Base-by-base conservation (phyloP, 2,888 invertebrate species). In the Dromius quadrimaculatus region DNA sequence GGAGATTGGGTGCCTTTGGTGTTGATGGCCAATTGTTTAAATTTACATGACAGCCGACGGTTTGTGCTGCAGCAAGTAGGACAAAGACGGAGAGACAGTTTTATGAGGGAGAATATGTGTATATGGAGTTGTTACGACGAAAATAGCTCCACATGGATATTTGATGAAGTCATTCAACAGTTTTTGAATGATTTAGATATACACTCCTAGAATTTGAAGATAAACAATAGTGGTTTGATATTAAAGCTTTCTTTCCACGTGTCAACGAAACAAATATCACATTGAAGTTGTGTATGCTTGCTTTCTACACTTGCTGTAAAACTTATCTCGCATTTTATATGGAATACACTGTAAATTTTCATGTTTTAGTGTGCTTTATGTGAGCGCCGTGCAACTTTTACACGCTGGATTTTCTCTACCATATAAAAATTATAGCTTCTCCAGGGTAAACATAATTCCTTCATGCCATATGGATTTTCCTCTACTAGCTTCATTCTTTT, bases 281-380 rank as follows among this genome's bases (percentile, higher is more conserved):
- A n/a, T n/a, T n/a, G n/a, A n/a, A n/a, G n/a, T n/a, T n/a, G 32
- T 34, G 20, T 19, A 15, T 8, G 34, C 41, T 17, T 32, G 34
- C 59, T 68, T 34, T 59, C 59, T 59, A 13, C 38, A 54, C 59
- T 28, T 54, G 66, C 32, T 68, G 68, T 68, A 59, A 68, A 68
- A 68, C 59, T 68, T 59, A 68, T 68, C 68, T 59, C 43, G 59
- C 57, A 45, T 68, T 68, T 68, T 68, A 68, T 68, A 59, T 34
- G 68, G 32, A 68, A 68, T 54, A 68, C 68, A 68, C 68, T 68
- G 68, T 68, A 68, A 68, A 68, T 68, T 68, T 68, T 68, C 68
- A 68, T 68, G 68, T 68, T 68, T 68, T 68, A 68, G 43, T 59
- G 54, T 68, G 59, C 59, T 68, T 68, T 68, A 68, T 68, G 68